Base-by-base conservation (phyloP, 2,113 vertebrate species). In the Mesoclemmys tuberculata region DNA sequence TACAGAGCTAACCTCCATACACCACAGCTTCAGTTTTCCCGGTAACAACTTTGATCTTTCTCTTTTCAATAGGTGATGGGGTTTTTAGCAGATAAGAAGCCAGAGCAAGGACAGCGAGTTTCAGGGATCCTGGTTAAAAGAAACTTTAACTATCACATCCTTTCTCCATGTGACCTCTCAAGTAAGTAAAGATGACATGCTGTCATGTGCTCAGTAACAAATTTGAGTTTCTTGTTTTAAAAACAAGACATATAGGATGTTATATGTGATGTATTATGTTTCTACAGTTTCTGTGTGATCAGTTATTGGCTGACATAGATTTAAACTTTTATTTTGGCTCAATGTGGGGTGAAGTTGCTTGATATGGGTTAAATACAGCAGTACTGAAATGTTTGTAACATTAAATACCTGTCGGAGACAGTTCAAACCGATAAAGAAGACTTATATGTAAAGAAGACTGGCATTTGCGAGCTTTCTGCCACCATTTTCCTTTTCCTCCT, bases 81-180 rank as follows among this genome's bases (percentile, higher is more conserved):
- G 46, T 99, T 97, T 52, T 98, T 99, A 95, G 99, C 99, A 26
- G 99, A 99, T 98, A 99, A 98, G 97, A 99, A 99, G 96, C 99
- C 99, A 89, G 96, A 98, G 77, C 99, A 99, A 97, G 99, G 99
- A 87, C 99, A 99, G 95, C 98, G 99, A 54, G 99, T 99, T 90
- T 99, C 99, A 13, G 99, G 99, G 83, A 99, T 99, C 94, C 98
- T 99, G 10, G 99, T 99, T 91, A 99, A 99, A 89, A 98, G 99
- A 86, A 99, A 99, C 98, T 99, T 99, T 97, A 99, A 99, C 97
- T 99, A 99, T 94, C 99, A 99, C 96, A 99, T 99, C 90, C 99
- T 99, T 96, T 98, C 99, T 79, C 99, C 99, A 0, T 99, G 99
- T 64, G 99, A 99, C 95, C 99, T 99, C 38, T 99, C 99, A 75